Evolutionary conservation across 2,113 vertebrate species (phyloP).

Genomic region (Stomatorhinus ivindoensis): DNA sequence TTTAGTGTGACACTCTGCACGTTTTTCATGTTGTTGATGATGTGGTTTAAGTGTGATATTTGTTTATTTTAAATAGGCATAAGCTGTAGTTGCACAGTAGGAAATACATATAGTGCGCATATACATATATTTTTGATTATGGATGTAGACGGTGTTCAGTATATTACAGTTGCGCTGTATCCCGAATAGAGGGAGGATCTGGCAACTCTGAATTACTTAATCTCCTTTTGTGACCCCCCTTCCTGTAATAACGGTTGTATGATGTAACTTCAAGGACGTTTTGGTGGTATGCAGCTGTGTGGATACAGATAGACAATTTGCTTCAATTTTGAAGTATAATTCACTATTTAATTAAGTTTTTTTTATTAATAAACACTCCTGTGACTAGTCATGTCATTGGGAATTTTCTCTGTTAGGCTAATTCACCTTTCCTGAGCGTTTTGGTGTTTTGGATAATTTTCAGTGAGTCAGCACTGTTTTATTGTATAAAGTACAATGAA

Average conservation of each 20-base stretch:
- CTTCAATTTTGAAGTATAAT: background rate
- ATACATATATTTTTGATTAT: background rate
- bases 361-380: background rate
- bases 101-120: background rate
- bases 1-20: background rate
- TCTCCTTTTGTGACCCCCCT: background rate
- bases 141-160: background rate
- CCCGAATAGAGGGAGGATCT: background rate
- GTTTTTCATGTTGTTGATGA: background rate
- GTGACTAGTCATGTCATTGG: background rate
- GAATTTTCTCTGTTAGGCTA: background rate
- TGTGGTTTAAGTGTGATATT: background rate
- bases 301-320: background rate
- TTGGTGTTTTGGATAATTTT: background rate
- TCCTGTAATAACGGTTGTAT: background rate
- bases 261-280: background rate
- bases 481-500: background rate
- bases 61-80: background rate
- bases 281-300: background rate
- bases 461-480: background rate
- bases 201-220: background rate
- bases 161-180: background rate
- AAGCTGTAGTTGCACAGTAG: background rate
- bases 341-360: background rate
- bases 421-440: background rate